Evolutionary conservation across 2,113 vertebrate species (phyloP).

Genomic region (Mungos mungo): DNA sequence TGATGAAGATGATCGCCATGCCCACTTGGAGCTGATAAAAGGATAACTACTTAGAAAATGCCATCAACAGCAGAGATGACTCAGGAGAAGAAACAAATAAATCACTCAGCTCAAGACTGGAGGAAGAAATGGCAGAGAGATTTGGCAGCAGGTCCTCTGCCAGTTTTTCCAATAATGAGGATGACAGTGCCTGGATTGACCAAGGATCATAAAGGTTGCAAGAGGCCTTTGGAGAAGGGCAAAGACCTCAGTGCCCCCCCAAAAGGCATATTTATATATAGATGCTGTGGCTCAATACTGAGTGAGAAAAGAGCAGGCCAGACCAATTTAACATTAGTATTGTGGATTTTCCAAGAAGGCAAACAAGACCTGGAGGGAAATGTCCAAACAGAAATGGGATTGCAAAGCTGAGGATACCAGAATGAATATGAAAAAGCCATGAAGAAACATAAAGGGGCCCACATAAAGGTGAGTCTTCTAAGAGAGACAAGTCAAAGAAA

Average conservation of each 20-base stretch:
- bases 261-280: slow-evolving; percentile 94
- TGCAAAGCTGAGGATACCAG: slow-evolving; percentile 90
- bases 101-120: slow-evolving; percentile 94
- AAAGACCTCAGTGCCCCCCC: slow-evolving; percentile 90
- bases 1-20: slow-evolving; percentile 91
- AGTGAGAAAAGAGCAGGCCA: slow-evolving; percentile 90
- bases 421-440: slow-evolving; percentile 90
- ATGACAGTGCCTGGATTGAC: slow-evolving; percentile 83
- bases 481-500: slow-evolving; percentile 86
- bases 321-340: slow-evolving; percentile 93
- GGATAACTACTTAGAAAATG: slow-evolving; percentile 89
- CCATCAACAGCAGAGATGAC: slow-evolving; percentile 89
- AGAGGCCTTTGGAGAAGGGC: slow-evolving; percentile 86
- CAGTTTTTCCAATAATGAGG: slow-evolving; percentile 90
- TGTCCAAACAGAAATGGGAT: slow-evolving; percentile 92
- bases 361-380: slow-evolving; percentile 92
- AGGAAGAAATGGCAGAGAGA: slow-evolving; percentile 93
- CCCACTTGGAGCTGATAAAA: slow-evolving; percentile 96
- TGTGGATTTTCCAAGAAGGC: slow-evolving; percentile 93
- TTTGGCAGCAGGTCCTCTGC: slow-evolving; percentile 93
- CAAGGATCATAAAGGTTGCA: slow-evolving; percentile 90
- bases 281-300: slow-evolving; percentile 93
- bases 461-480: slow-evolving; percentile 44
- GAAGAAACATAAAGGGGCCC: slow-evolving; percentile 91
- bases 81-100: slow-evolving; percentile 91